Evolutionary conservation across 1,140 invertebrate genomes (phyloP), one percentile per base, ranked within the genome.

Genomic region (Samia ricini): DNA sequence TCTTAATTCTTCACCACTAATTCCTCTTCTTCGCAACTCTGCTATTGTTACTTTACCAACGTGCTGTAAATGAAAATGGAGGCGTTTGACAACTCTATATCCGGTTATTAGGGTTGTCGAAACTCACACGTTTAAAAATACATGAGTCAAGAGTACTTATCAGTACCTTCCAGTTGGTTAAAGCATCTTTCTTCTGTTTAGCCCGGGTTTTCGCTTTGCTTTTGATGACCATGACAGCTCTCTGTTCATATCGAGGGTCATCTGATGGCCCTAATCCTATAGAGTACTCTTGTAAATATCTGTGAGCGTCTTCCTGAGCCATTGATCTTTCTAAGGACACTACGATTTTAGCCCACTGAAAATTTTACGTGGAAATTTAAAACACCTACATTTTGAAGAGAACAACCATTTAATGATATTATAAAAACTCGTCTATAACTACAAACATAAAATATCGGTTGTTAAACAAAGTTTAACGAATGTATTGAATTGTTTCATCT

Each of bases 191-290:
- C 63, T 98, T 91, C 90, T 99, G 98, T 84, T 96, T 97, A 0
- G 99, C 98, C 72, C 97, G 93, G 0, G 98, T 99, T 90, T 99
- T 99, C 69, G 95, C 96, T 83, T 98, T 98, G 65, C 95, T 96
- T 91, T 99, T 99, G 84, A 99, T 99, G 52, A 99, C 97, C 95
- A 99, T 98, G 5, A 99, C 96, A 10, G 97, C 98, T 21, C 98
- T 92, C 64, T 96, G 94, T 85, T 97, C 96, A 18, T 94, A 95
- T 0, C 93, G 93, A 4, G 95, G 95, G 77, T 95, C 94, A 77
- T 97, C 96, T 0, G 95, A 95, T 0, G 95, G 94, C 0, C 96
- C 95, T 51, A 99, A 82, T 18, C 96, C 97, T 64, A 99, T 98
- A 54, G 97, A 98, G 88, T 99, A 99, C 68, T 98, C 96, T 86